A percentile compares a stretch with the other conserved stretches of the same genome.
Evolutionary conservation across 2,888 invertebrate species (phyloP).

Genomic region (Cordilura impudica): DNA sequence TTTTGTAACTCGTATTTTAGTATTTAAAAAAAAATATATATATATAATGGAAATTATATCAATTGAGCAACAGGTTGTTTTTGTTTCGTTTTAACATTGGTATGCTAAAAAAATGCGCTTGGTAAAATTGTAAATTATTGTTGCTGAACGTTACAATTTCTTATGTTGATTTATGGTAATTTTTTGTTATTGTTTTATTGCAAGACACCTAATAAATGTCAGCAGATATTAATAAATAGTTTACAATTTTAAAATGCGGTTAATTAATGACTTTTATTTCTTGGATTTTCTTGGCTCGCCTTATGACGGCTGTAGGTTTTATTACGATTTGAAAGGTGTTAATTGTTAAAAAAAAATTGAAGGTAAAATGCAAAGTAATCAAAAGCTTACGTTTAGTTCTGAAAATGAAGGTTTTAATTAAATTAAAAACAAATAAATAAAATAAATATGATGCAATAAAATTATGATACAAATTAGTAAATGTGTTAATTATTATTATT

Average conservation of each 20-base stretch:
- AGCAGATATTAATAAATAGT: conserved; percentile 51
- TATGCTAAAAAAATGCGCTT: not conserved
- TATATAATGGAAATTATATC: not conserved
- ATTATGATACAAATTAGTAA: too few species aligned
- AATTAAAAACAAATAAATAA: too few species aligned
- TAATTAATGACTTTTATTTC: conserved; percentile 35
- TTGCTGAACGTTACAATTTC: conserved; percentile 41
- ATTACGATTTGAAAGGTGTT: not conserved
- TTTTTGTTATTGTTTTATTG: conserved; percentile 49
- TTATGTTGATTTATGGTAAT: conserved; percentile 55
- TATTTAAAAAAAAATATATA: not conserved
- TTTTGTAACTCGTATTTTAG: too few species aligned
- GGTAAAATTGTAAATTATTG: conserved; percentile 14
- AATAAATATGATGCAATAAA: too few species aligned
- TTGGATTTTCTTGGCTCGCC: not conserved
- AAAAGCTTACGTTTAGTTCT: not conserved
- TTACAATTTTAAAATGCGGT: conserved; percentile 42
- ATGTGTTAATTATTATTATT: too few species aligned
- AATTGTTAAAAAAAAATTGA: not conserved
- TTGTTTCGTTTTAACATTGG: not conserved
- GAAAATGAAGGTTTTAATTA: too few species aligned
- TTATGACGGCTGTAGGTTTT: not conserved
- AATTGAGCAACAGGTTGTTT: not conserved
- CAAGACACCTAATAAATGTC: conserved; percentile 59
- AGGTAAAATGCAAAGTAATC: not conserved